phyloP scores from a whole-genome alignment of 2,797 vertebrate species.

The Melanotaenia nigrans region DNA sequence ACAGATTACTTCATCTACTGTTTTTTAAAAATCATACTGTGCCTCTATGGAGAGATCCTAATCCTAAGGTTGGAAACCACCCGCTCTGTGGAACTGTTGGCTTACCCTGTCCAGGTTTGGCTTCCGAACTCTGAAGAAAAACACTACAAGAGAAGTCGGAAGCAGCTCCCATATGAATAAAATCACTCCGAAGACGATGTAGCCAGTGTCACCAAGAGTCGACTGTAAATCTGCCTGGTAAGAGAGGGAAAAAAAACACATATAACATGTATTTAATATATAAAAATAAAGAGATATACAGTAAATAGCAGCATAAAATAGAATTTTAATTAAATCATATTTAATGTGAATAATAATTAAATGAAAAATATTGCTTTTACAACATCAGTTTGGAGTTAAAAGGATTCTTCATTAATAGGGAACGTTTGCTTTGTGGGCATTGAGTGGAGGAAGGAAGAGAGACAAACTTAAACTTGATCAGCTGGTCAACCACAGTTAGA shows the following conservation, averaged over 20 bases:
- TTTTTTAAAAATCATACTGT: not conserved
- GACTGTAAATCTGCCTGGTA: constrained; percentile 92
- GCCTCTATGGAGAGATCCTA: not conserved
- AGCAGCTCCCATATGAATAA: constrained; percentile 96
- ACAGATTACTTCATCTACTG: too few species aligned
- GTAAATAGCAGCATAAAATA: not conserved
- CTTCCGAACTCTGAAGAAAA: constrained; percentile 93
- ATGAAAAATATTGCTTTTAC: too few species aligned
- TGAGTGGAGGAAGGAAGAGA: too few species aligned
- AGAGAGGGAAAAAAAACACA: not conserved
- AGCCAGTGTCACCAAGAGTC: constrained; percentile 91
- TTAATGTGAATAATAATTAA: too few species aligned
- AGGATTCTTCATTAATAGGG: too few species aligned
- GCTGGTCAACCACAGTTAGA: too few species aligned
- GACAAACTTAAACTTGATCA: too few species aligned
- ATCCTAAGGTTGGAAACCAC: not conserved
- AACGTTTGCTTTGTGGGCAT: too few species aligned
- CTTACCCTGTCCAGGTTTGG: constrained; percentile 89
- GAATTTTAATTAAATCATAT: too few species aligned
- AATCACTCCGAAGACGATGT: constrained; percentile 92
- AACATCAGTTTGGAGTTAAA: too few species aligned
- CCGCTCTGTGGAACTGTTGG: not conserved
- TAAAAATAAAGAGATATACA: too few species aligned
- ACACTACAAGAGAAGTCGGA: constrained; percentile 92
- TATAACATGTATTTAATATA: not conserved